phyloP scores from a whole-genome alignment of 2,888 invertebrate species.

The Mechanitis mazaeus region DNA sequence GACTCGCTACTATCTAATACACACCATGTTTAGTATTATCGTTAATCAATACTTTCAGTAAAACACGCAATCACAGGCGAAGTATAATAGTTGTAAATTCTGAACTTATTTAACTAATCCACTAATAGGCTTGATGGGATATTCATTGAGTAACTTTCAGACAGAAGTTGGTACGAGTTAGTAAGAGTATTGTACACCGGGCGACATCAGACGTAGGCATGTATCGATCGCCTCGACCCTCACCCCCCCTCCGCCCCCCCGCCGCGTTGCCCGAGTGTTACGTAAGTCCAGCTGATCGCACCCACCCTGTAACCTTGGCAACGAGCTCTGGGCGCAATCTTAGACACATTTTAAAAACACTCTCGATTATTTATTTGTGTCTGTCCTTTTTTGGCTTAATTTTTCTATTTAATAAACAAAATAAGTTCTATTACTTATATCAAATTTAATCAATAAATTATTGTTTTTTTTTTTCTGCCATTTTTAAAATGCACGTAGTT shows the following conservation, averaged over 20 bases:
- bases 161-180: slow-evolving; percentile 42
- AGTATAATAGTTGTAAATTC: no score
- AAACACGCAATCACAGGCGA: no score
- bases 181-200: slow-evolving; percentile 37
- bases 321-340: slow-evolving; percentile 59
- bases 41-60: no score
- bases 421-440: no score
- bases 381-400: not conserved
- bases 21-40: no score
- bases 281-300: slow-evolving; percentile 75
- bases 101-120: no score
- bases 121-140: no score
- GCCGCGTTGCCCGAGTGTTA: slow-evolving; percentile 43
- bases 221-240: slow-evolving; percentile 71
- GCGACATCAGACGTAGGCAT: slow-evolving; percentile 62
- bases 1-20: no score
- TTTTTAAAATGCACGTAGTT: no score
- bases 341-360: slow-evolving; percentile 33
- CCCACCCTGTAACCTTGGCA: slow-evolving; percentile 73
- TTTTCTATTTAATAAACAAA: no score
- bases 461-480: no score
- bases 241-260: slow-evolving; percentile 37
- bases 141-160: not conserved
- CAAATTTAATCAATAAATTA: no score
- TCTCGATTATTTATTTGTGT: slow-evolving; percentile 8